Conservation (phyloP, 92 coral and sea anemone genomes). For the Scolanthus callimorphus region DNA sequence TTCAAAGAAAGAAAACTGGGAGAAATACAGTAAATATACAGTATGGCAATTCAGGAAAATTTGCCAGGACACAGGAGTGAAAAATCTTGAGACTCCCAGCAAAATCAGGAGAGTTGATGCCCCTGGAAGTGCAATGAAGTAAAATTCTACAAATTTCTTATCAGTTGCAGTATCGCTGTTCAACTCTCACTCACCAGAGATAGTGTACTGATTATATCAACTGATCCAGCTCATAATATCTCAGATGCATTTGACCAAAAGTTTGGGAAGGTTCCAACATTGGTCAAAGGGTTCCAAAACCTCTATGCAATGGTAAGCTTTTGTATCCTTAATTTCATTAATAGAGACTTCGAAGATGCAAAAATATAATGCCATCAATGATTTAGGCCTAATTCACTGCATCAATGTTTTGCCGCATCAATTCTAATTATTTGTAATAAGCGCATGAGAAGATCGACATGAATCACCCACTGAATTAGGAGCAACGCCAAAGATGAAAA, state of each 20-base stretch:
- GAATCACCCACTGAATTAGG: too few species aligned
- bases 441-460: too few species aligned
- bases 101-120: not conserved
- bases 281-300: conserved; percentile 67
- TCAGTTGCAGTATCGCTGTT: conserved; percentile 93
- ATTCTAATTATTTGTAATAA: too few species aligned
- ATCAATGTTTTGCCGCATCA: too few species aligned
- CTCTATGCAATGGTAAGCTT: conserved; percentile 98
- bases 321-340: too few species aligned
- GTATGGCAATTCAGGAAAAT: not conserved
- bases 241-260: conserved; percentile 99
- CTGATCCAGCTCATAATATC: conserved; percentile 98
- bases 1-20: too few species aligned
- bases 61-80: not conserved
- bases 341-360: too few species aligned
- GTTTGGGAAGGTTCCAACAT: conserved; percentile 91
- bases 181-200: conserved; percentile 85
- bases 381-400: too few species aligned
- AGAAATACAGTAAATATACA: too few species aligned
- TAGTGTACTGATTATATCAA: conserved; percentile 91
- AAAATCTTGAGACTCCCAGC: not conserved
- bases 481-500: too few species aligned
- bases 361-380: too few species aligned
- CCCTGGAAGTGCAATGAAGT: not conserved
- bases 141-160: not conserved